A percentile compares a stretch with the other conserved stretches of the same genome.
phyloP scores from a whole-genome alignment of 2,113 vertebrate genomes.

The Stictonetta naevosa region DNA sequence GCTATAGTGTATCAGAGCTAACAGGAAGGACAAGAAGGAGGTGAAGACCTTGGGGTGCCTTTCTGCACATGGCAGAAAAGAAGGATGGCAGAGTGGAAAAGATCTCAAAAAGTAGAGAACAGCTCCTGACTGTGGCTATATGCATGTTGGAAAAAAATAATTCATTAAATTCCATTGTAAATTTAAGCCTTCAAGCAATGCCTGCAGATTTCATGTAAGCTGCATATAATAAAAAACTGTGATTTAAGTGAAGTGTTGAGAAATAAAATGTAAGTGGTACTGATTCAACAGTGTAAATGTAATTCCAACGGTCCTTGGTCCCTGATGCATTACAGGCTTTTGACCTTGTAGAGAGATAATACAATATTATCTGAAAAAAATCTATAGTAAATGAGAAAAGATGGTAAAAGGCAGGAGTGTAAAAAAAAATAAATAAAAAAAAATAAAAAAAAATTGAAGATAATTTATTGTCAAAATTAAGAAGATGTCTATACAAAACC shows the following conservation, averaged over 20 bases:
- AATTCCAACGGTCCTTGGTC: background rate
- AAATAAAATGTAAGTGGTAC: background rate
- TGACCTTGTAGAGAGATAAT: background rate
- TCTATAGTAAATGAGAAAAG: background rate
- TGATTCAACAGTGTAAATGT: background rate
- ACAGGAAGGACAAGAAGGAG: background rate
- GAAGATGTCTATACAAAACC: fast-evolving
- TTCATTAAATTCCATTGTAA: background rate
- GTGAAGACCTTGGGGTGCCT: background rate
- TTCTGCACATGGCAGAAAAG: background rate
- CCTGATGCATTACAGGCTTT: background rate
- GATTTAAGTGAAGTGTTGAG: background rate
- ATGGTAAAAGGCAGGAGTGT: background rate
- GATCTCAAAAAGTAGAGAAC: background rate
- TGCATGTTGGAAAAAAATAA: background rate
- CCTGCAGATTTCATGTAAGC: background rate
- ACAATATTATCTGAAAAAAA: background rate
- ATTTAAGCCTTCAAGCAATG: background rate
- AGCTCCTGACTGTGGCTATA: background rate
- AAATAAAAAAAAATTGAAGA: background rate
- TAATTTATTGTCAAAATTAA: background rate
- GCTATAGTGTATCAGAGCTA: background rate
- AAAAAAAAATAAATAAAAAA: background rate
- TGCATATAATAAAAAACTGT: background rate
- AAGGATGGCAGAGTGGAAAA: background rate